Percentiles rank a stretch among this genome's conserved stretches.
phyloP scores from a whole-genome alignment of 2,113 vertebrate species.

The Chauna torquata region DNA sequence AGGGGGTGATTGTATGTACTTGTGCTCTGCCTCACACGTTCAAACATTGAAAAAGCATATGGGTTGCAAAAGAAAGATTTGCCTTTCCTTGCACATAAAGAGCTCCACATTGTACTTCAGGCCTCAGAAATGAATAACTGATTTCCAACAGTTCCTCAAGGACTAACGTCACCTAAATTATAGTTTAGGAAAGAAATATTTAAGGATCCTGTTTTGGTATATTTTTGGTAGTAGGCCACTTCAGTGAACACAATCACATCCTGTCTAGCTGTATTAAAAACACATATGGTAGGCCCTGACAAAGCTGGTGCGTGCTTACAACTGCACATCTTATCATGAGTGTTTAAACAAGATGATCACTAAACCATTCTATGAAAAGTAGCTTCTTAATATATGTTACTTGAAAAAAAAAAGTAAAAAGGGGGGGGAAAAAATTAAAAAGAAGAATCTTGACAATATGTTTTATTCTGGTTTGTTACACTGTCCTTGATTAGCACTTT shows the following conservation, averaged over 20 bases:
- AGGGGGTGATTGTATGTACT: not conserved
- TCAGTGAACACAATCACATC: not conserved
- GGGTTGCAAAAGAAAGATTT: not conserved
- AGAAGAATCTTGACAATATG: not conserved
- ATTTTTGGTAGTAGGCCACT: conserved; percentile 7
- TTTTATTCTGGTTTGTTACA: not conserved
- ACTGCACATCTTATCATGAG: not conserved
- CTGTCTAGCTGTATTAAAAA: not conserved
- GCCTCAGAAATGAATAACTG: conserved; percentile 25
- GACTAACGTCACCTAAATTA: conserved; percentile 19
- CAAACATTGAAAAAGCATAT: not conserved
- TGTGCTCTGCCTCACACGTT: not conserved
- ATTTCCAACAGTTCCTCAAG: conserved; percentile 46
- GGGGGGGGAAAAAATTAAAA: too few relatives aligned
- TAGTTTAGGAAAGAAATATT: conserved; percentile 10
- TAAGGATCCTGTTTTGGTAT: conserved; percentile 35
- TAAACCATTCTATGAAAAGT: not conserved
- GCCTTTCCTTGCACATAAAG: not conserved
- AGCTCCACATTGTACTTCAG: not conserved
- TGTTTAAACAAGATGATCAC: not conserved
- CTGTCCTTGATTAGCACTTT: not conserved
- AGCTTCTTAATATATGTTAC: not conserved
- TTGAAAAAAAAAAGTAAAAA: not conserved
- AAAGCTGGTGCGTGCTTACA: not conserved
- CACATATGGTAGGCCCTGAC: not conserved